Evolutionary conservation across 2,797 vertebrate species (phyloP).

Genomic region (Danio jaintianensis): DNA sequence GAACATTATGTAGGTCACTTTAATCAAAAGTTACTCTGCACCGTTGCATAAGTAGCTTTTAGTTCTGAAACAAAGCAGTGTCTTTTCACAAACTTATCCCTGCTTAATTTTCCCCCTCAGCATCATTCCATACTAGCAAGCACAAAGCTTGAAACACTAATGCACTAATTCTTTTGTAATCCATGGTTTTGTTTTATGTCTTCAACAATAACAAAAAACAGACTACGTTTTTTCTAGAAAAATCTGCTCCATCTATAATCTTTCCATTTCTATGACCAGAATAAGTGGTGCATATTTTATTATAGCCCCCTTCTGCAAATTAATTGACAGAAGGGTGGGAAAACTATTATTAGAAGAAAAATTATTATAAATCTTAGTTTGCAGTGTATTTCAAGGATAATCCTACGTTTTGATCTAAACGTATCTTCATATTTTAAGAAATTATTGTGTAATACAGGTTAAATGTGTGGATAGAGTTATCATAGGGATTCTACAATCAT

Average conservation of each 20-base stretch:
- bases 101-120: not conserved
- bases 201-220: not conserved
- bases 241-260: not conserved
- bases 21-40: conserved; percentile 1
- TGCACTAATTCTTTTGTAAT: not conserved
- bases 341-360: no score
- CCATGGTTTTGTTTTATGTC: not conserved
- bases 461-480: not conserved
- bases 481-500: not conserved
- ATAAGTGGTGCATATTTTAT: not conserved
- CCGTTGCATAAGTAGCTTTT: not conserved
- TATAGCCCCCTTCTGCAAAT: not conserved
- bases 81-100: conserved; percentile 6
- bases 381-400: not conserved
- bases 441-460: conserved; percentile 2
- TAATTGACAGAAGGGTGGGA: not conserved
- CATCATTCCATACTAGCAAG: conserved; percentile 9
- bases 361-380: no score
- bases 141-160: not conserved
- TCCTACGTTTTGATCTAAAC: not conserved
- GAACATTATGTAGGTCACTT: not conserved
- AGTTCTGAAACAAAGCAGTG: not conserved
- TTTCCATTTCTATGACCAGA: not conserved
- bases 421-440: not conserved
- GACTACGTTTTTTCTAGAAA: conserved; percentile 9